phyloP scores from a whole-genome alignment of 2,113 vertebrate genomes.

The Panthera leo region DNA sequence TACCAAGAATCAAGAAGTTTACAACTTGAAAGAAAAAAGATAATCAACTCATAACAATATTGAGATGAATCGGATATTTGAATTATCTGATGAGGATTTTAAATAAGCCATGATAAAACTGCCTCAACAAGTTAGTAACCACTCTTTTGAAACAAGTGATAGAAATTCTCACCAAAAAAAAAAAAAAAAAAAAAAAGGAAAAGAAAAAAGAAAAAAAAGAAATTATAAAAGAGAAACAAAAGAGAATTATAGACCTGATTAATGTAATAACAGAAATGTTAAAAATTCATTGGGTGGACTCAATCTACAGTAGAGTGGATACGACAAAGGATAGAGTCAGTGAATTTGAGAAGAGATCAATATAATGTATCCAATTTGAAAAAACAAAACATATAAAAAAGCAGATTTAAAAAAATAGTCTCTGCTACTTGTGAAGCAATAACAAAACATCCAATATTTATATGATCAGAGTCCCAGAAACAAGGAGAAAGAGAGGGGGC shows the following conservation, averaged over 20 bases:
- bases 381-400: background rate
- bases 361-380: background rate
- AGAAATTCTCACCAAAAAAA: background rate
- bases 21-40: background rate
- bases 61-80: background rate
- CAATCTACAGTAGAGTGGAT: background rate
- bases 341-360: background rate
- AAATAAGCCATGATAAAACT: background rate
- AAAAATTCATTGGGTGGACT: background rate
- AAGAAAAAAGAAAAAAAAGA: background rate
- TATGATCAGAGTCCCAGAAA: background rate
- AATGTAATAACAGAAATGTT: background rate
- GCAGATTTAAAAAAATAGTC: background rate
- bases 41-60: background rate
- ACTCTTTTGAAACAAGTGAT: background rate
- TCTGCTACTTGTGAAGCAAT: background rate
- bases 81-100: background rate
- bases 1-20: background rate
- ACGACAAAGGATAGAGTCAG: background rate
- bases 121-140: background rate
- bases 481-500: background rate
- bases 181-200: background rate
- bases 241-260: background rate
- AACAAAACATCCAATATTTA: background rate
- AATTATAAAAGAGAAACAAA: background rate